These are phyloP conservation scores for Pristionchus exspectatus DNA, from an alignment of 2,888 invertebrate genomes.

Conservation along the genomic window DNA sequence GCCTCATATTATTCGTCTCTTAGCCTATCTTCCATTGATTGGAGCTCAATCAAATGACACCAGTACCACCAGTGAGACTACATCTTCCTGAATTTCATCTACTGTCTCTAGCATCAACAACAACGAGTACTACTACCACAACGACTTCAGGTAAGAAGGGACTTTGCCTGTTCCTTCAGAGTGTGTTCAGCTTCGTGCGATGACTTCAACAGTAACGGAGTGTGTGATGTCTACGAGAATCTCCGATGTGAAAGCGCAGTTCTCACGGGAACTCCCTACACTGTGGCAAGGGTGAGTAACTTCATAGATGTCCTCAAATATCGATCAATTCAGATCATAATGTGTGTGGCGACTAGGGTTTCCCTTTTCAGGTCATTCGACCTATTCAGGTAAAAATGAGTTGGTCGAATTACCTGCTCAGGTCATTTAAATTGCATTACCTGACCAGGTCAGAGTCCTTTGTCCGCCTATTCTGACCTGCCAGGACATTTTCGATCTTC, in stretches of 20 bases:
- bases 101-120: background rate
- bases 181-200: background rate
- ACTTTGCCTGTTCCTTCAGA: background rate
- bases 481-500: too few relatives aligned
- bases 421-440: too few relatives aligned
- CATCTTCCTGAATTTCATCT: background rate
- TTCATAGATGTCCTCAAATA: background rate
- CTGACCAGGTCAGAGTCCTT: too few relatives aligned
- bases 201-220: constrained; percentile 40
- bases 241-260: background rate
- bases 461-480: too few relatives aligned
- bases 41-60: background rate
- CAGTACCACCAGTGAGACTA: background rate
- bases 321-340: constrained; percentile 58
- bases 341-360: too few relatives aligned
- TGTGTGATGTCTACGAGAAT: constrained; percentile 28
- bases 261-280: background rate
- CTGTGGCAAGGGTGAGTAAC: background rate
- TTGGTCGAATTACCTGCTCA: too few relatives aligned
- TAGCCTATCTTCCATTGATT: background rate
- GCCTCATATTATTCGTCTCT: too few relatives aligned
- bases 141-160: background rate
- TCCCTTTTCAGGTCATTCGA: too few relatives aligned
- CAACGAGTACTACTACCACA: background rate
- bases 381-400: too few relatives aligned